phyloP scores from a whole-genome alignment of 64 coral and sea anemone species.

The Hydrozoanthus tunicans region DNA sequence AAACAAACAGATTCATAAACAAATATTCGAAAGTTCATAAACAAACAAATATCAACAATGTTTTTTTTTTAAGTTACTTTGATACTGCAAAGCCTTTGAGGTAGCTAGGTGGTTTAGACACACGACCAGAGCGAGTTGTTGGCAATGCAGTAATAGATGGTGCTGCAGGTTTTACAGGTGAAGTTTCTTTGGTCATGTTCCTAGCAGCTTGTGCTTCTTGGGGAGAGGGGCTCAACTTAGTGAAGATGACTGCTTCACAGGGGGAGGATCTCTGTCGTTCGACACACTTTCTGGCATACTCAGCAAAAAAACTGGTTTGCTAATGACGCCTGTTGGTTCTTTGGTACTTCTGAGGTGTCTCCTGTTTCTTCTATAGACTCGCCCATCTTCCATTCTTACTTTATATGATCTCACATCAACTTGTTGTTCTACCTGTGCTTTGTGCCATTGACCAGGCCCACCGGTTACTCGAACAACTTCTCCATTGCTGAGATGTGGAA shows the following conservation, averaged over 20 bases:
- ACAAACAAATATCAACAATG: neutral
- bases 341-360: constrained; percentile 3
- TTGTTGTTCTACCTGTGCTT: constrained; percentile 16
- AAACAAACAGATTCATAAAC: too few species aligned
- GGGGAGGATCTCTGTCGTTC: neutral
- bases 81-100: neutral
- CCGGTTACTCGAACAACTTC: constrained; percentile 34
- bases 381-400: constrained; percentile 31
- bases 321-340: neutral
- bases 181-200: neutral
- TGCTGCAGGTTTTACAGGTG: neutral
- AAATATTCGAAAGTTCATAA: neutral
- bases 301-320: neutral
- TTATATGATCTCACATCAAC: constrained; percentile 56
- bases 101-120: neutral
- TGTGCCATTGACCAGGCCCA: neutral
- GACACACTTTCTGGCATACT: neutral
- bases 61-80: neutral
- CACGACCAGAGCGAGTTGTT: neutral
- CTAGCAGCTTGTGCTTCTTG: neutral
- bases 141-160: neutral
- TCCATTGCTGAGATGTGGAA: constrained; percentile 17
- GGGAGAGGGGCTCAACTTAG: neutral
- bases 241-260: neutral
- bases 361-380: constrained; percentile 25